These are phyloP conservation scores for Corythoichthys haematopterus DNA, from an alignment of 2,113 vertebrate genomes.

Conservation along the genomic window DNA sequence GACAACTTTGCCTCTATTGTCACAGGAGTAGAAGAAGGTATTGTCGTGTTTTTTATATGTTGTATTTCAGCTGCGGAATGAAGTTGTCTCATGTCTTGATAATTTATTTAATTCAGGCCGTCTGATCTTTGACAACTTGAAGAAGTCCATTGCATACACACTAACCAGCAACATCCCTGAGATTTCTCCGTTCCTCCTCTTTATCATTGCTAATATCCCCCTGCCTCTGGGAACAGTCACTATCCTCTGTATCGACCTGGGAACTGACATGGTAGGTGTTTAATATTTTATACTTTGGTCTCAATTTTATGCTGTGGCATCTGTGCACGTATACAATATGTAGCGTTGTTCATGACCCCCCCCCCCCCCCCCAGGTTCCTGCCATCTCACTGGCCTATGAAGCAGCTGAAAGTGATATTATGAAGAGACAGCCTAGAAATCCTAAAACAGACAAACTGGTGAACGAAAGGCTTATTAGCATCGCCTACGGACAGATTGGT, in stretches of 20 bases:
- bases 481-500: constrained; percentile 93
- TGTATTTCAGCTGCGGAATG: background rate
- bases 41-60: background rate
- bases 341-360: background rate
- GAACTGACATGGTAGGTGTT: constrained; percentile 87
- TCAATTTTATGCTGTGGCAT: background rate
- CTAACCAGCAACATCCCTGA: constrained; percentile 94
- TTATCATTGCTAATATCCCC: constrained; percentile 88
- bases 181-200: constrained; percentile 90
- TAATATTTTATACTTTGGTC: background rate
- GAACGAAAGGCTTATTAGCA: constrained; percentile 90
- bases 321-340: too few relatives aligned
- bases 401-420: constrained; percentile 91
- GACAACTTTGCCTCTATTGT: constrained; percentile 97
- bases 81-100: background rate
- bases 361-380: constrained; percentile 73
- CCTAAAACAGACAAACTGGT: constrained; percentile 89
- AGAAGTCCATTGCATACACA: constrained; percentile 93
- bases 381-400: constrained; percentile 93
- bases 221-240: constrained; percentile 87
- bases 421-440: constrained; percentile 93
- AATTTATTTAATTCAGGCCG: constrained; percentile 66
- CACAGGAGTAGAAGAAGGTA: constrained; percentile 89
- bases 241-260: constrained; percentile 94
- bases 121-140: constrained; percentile 91